These are phyloP conservation scores for Agonopterix alstromeriana DNA, from an alignment of 2,888 invertebrate species.

Conservation along the genomic window DNA sequence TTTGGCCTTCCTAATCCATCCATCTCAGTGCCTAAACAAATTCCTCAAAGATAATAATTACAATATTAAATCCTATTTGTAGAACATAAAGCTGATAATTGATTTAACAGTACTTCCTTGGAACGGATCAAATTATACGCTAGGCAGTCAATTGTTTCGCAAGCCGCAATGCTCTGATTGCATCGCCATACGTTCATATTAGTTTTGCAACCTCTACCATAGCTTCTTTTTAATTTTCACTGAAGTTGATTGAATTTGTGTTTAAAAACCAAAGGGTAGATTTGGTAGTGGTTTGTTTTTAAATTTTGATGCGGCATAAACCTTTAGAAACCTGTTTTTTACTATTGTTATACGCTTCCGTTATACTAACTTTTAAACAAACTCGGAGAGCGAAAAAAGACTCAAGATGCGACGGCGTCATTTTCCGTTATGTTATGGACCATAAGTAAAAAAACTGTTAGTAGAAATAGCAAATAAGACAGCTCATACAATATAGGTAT, in stretches of 20 bases:
- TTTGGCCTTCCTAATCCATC: no score
- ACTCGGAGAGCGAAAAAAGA: no score
- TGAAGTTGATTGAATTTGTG: neutral
- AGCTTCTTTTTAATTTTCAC: constrained; percentile 3
- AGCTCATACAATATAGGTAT: no score
- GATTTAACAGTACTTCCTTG: constrained; percentile 36
- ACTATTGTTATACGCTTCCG: neutral
- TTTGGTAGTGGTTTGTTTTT: neutral
- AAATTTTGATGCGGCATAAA: neutral
- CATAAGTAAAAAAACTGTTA: no score
- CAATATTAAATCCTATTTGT: constrained; percentile 1
- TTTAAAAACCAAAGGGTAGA: neutral
- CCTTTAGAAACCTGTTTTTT: neutral
- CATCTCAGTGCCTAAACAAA: neutral
- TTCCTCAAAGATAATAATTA: neutral
- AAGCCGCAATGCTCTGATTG: constrained; percentile 70
- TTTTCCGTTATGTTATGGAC: no score
- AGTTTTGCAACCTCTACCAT: constrained; percentile 47
- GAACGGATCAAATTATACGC: constrained; percentile 50
- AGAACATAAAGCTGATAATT: constrained; percentile 15
- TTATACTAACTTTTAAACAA: neutral
- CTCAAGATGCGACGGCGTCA: no score
- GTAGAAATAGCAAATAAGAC: no score
- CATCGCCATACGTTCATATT: constrained; percentile 48
- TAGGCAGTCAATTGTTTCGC: constrained; percentile 61